Conservation (phyloP, 2,113 vertebrate genomes). For the Tragelaphus buxtoni region DNA sequence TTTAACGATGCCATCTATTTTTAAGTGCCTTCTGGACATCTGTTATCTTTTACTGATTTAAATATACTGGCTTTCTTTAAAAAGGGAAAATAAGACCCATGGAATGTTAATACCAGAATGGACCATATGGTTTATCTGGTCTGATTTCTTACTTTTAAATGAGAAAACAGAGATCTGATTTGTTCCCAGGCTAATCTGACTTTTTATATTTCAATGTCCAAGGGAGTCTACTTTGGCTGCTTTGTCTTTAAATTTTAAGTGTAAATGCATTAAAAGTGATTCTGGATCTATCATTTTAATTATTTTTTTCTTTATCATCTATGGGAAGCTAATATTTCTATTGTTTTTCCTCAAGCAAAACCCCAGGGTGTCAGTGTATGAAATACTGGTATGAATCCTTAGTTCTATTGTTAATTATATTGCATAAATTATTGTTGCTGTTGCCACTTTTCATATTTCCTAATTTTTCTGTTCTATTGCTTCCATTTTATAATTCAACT, state of each 20-base stretch:
- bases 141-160: not conserved
- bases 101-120: not conserved
- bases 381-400: not conserved
- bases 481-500: not conserved
- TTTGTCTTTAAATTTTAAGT: not conserved
- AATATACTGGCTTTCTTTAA: not conserved
- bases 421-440: not conserved
- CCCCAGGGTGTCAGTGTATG: not conserved
- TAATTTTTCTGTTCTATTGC: not conserved
- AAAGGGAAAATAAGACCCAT: not conserved
- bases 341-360: not conserved
- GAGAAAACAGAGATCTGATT: not conserved
- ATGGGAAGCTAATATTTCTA: not conserved
- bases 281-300: not conserved
- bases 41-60: not conserved
- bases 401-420: not conserved
- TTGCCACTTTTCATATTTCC: not conserved
- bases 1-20: not conserved
- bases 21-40: not conserved
- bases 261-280: not conserved
- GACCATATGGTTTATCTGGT: not conserved
- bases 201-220: not conserved
- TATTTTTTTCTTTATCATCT: not conserved
- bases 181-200: not conserved
- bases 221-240: not conserved